These are phyloP conservation scores for Glomeris maerens DNA, from an alignment of 1,140 invertebrate genomes.

Conservation along the genomic window DNA sequence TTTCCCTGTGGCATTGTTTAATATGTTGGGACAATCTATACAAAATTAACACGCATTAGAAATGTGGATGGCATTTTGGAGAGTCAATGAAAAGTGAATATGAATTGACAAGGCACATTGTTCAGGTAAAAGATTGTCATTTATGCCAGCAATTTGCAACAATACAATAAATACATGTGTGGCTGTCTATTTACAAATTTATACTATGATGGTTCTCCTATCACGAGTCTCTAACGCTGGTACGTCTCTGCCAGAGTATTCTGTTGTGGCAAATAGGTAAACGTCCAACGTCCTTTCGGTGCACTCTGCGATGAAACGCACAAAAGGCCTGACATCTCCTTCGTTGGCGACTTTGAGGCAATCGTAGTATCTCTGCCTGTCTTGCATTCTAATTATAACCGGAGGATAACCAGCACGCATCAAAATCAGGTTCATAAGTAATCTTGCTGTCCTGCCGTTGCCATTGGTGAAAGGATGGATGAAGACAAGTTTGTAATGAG, in stretches of 20 bases:
- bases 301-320: constrained; percentile 87
- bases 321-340: constrained; percentile 81
- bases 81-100: too few relatives aligned
- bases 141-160: too few relatives aligned
- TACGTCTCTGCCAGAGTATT: constrained; percentile 33
- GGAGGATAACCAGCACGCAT: constrained; percentile 96
- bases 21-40: too few relatives aligned
- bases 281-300: constrained; percentile 86
- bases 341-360: constrained; percentile 77
- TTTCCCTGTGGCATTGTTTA: too few relatives aligned
- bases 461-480: constrained; percentile 89
- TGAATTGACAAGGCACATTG: too few relatives aligned
- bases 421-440: constrained; percentile 93
- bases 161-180: too few relatives aligned
- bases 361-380: constrained; percentile 59
- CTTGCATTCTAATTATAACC: constrained; percentile 84
- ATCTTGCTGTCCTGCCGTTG: constrained; percentile 82
- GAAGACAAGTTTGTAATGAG: constrained; percentile 90
- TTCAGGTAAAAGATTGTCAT: too few relatives aligned
- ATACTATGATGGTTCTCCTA: too few relatives aligned
- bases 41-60: too few relatives aligned
- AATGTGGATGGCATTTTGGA: too few relatives aligned
- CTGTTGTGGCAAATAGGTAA: constrained; percentile 72
- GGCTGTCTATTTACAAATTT: too few relatives aligned
- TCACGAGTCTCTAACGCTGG: constrained; percentile 32